Conservation (phyloP, 2,113 vertebrate genomes). For the Glaucidium brasilianum region DNA sequence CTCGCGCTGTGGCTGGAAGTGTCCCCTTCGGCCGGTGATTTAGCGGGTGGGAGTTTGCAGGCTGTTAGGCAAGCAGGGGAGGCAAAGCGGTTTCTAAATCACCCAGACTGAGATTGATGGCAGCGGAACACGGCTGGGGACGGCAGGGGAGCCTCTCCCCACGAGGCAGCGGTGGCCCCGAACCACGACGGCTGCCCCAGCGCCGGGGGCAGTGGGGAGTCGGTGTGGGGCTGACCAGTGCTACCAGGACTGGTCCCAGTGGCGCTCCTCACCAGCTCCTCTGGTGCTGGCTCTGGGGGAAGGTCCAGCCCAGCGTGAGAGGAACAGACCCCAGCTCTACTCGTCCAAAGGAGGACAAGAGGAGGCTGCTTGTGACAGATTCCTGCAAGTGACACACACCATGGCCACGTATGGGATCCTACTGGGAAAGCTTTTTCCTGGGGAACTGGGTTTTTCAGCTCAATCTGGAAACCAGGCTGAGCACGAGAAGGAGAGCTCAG, state of each 20-base stretch:
- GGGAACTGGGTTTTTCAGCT: rapidly evolving
- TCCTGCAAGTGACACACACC: no score
- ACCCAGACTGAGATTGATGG: neutral
- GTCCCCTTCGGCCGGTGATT: rapidly evolving
- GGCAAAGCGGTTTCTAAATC: neutral
- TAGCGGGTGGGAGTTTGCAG: neutral
- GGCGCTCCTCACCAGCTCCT: neutral
- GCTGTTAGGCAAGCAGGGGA: neutral
- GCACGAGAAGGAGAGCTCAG: neutral
- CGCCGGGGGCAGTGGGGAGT: neutral
- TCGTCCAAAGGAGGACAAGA: neutral
- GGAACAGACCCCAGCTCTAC: neutral
- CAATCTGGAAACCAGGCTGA: neutral
- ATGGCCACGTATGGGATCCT: rapidly evolving
- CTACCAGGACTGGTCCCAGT: neutral
- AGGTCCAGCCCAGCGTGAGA: neutral
- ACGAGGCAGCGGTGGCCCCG: rapidly evolving
- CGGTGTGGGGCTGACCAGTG: rapidly evolving
- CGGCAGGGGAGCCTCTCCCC: neutral
- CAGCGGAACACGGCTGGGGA: neutral
- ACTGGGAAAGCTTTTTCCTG: neutral
- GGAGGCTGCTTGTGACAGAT: neutral
- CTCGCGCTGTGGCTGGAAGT: neutral
- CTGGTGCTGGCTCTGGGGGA: neutral
- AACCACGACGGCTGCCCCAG: neutral